Conservation (phyloP, 1,140 invertebrate species). For the Bombyx mori region ASM3026992v2 NC_085121.1:10743501-10744000, state of each 20-base stretch:
- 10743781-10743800: slow-evolving; percentile 87
- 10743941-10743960: background rate
- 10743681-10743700: no score
- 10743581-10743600: no score
- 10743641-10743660: no score
- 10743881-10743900: slow-evolving; percentile 74
- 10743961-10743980: slow-evolving; percentile 77
- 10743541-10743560: no score
- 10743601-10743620: no score
- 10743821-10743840: slow-evolving; percentile 89
- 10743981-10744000: slow-evolving; percentile 76
- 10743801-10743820: slow-evolving; percentile 92
- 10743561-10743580: no score
- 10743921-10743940: slow-evolving; percentile 6
- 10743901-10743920: slow-evolving; percentile 13
- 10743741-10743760: slow-evolving; percentile 78
- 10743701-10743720: slow-evolving; percentile 42
- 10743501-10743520: no score
- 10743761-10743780: slow-evolving; percentile 81
- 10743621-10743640: no score
- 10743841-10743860: slow-evolving; percentile 82
- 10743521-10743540: no score
- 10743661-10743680: no score
- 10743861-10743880: slow-evolving; percentile 86
- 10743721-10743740: slow-evolving; percentile 67